Conservation (phyloP, 2,113 vertebrate genomes). For the Pterocles gutturalis region DNA sequence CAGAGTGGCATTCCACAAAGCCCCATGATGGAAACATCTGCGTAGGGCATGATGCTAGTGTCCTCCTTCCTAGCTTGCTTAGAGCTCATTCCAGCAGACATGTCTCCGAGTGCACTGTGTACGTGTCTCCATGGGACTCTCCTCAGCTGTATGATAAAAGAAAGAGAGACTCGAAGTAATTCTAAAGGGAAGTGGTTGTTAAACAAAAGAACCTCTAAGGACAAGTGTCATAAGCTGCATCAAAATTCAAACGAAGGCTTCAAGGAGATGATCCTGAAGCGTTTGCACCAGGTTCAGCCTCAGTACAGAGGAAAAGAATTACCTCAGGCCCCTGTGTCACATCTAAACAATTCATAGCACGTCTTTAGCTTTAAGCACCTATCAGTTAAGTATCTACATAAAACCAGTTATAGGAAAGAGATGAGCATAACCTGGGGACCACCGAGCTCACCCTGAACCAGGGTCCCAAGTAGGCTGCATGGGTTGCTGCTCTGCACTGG, state of each 20-base stretch:
- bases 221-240: background rate
- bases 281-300: background rate
- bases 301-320: background rate
- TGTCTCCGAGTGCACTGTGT: background rate
- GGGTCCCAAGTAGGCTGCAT: background rate
- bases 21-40: rapidly evolving
- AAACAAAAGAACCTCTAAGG: background rate
- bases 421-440: background rate
- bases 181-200: background rate
- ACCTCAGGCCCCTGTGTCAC: background rate
- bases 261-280: background rate
- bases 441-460: background rate
- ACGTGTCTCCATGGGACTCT: background rate
- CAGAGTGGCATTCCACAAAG: background rate
- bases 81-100: background rate
- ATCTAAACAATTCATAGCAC: background rate
- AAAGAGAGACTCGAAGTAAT: background rate
- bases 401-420: background rate
- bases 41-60: too few relatives aligned
- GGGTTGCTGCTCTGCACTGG: background rate
- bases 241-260: background rate
- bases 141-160: background rate
- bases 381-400: background rate
- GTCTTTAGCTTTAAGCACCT: background rate
- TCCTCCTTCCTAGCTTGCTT: background rate